Evolutionary conservation across 2,888 invertebrate genomes (phyloP), one percentile per base, ranked within the genome.

Genomic region (Chloroclystis v-ata): DNA sequence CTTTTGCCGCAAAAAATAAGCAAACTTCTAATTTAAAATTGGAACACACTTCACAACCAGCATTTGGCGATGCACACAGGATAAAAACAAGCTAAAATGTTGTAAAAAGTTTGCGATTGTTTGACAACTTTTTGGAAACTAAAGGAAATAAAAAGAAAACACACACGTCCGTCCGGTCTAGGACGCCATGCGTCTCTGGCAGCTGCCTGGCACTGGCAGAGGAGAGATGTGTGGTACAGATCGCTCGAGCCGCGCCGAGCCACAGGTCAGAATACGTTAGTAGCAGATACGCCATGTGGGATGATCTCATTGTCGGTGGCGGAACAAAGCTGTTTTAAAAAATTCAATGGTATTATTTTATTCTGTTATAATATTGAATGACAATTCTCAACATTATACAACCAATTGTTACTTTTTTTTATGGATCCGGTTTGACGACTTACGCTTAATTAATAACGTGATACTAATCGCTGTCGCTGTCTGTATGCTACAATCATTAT

Each of bases 51-150:
- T 46, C 50, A 50, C 50, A 50, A 50, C 46, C 50, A 46, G 38
- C 9, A 28, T 39, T n/a, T 11, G 9, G 42, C 12, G 8, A 12
- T 38, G 5, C 20, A 49, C 39, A 39, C 48, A 48, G 28, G 43
- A 33, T 14, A 29, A 11, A 29, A 42, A 47, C 32, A 39, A 38
- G 41, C n/a, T n/a, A n/a, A n/a, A n/a, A n/a, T 37, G 45, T 42
- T 52, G 40, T 48, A 37, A 33, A 61, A 61, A 65, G 60, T 69
- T 69, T 53, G 52, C 43, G 47, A 41, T 16, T 2, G 49, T 46
- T 49, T 49, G 20, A 35, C 43, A 49, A 47, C 12, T 44, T 33
- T 33, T 33, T 33, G 32, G 32, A 33, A 33, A 33, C 13, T 33
- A 47, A 57, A 45, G 33, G 42, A 51, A 57, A 55, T 37, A 44